Conservation (phyloP, 2,113 vertebrate species). For the Lophochroa leadbeateri region DNA sequence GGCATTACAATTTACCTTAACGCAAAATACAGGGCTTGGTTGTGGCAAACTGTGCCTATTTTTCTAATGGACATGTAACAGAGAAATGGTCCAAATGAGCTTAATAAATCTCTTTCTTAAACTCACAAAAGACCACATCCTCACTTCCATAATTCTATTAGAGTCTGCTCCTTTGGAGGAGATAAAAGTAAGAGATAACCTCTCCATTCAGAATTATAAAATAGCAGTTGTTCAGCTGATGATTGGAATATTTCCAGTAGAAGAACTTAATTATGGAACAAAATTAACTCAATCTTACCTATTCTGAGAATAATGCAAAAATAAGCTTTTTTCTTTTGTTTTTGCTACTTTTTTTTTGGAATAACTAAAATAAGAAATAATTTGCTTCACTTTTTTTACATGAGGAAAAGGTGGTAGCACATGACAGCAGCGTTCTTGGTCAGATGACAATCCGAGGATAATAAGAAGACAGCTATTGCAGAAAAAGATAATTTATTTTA, state of each 20-base stretch:
- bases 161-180: constrained; percentile 26
- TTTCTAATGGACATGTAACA: constrained; percentile 13
- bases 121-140: constrained; percentile 54
- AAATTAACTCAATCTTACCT: constrained; percentile 62
- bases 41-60: not conserved
- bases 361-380: constrained; percentile 40
- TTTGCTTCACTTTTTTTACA: not conserved
- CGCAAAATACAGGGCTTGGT: not conserved
- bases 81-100: constrained; percentile 36
- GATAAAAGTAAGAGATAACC: constrained; percentile 61
- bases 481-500: constrained; percentile 27
- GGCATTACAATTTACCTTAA: constrained; percentile 29
- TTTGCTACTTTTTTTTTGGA: not conserved
- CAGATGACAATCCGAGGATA: not conserved
- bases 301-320: constrained; percentile 52
- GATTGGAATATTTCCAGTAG: constrained; percentile 48
- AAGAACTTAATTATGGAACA: constrained; percentile 54
- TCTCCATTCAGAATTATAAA: constrained; percentile 48
- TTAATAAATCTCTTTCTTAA: constrained; percentile 57
- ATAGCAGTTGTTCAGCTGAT: constrained; percentile 48
- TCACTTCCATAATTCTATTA: constrained; percentile 59
- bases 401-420: constrained; percentile 15
- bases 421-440: not conserved
- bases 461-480: constrained; percentile 3
- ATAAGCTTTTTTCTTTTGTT: not conserved